phyloP scores from a whole-genome alignment of 1,140 invertebrate species.

The Drusus annulatus region DNA sequence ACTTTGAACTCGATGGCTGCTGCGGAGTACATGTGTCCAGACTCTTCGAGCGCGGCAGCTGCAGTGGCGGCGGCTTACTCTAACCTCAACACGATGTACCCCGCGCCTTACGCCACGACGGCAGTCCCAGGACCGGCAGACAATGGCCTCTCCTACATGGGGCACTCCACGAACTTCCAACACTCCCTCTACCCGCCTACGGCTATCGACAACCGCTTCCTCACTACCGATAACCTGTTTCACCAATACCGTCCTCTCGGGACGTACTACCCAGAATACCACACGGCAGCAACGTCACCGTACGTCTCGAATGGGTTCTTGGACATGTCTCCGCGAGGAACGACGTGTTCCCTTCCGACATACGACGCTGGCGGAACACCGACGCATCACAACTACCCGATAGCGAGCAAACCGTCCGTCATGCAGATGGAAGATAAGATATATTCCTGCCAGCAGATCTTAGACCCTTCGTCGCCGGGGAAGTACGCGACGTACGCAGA shows the following conservation, averaged over 20 bases:
- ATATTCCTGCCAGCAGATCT: conserved; percentile 75
- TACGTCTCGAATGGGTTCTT: conserved; percentile 88
- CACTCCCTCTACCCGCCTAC: conserved; percentile 80
- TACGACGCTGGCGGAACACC: conserved; percentile 71
- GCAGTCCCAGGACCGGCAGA: conserved; percentile 74
- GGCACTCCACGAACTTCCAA: conserved; percentile 82
- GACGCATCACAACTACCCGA: conserved; percentile 71
- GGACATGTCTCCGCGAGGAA: conserved; percentile 73
- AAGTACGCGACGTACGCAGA: conserved; percentile 68
- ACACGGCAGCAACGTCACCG: conserved; percentile 72
- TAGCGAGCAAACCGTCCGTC: conserved; percentile 65
- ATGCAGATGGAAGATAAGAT: conserved; percentile 75
- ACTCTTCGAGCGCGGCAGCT: conserved; percentile 77
- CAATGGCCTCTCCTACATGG: conserved; percentile 79
- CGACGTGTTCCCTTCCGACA: conserved; percentile 66
- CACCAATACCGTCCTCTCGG: conserved; percentile 86
- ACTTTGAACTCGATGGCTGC: conserved; percentile 65
- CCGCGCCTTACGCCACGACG: conserved; percentile 74
- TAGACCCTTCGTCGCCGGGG: conserved; percentile 64
- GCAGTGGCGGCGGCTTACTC: conserved; percentile 85
- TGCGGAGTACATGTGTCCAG: conserved; percentile 70
- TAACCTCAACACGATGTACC: conserved; percentile 87
- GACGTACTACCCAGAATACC: conserved; percentile 86
- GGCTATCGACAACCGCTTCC: conserved; percentile 81
- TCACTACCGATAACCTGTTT: conserved; percentile 87